These are phyloP conservation scores for Atlantisia rogersi DNA, from an alignment of 2,113 vertebrate genomes.

Conservation along the genomic window DNA sequence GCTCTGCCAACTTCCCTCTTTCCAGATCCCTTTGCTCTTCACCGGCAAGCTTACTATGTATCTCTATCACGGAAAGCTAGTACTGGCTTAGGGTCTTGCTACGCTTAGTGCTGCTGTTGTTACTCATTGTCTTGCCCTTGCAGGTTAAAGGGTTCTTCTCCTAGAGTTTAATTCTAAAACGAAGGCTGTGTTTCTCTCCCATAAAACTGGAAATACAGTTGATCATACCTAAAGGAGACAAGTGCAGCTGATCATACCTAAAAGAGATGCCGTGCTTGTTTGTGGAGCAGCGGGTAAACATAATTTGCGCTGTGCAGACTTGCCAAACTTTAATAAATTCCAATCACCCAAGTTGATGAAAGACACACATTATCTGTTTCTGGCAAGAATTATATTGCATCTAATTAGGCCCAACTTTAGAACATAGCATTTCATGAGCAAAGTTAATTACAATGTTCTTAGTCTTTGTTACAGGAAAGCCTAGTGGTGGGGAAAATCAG, in stretches of 20 bases:
- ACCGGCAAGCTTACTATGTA: background rate
- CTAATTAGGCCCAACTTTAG: slow-evolving; percentile 29
- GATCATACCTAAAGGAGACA: background rate
- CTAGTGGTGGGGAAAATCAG: slow-evolving; percentile 42
- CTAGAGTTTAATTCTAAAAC: background rate
- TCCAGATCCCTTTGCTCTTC: background rate
- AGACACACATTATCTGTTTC: slow-evolving; percentile 32
- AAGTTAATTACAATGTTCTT: slow-evolving; percentile 56
- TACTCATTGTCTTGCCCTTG: background rate
- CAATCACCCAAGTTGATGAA: slow-evolving; percentile 21
- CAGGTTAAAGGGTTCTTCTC: background rate
- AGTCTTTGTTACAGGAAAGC: slow-evolving; percentile 36
- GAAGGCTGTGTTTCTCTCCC: background rate
- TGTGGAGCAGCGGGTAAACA: background rate
- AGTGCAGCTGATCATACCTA: background rate
- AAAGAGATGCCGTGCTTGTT: background rate
- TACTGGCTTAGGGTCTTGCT: background rate
- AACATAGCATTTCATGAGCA: slow-evolving; percentile 43
- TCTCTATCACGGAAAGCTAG: background rate
- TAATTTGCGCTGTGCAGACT: background rate
- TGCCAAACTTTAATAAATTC: background rate
- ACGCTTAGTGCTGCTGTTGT: background rate
- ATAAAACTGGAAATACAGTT: background rate
- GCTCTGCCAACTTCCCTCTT: background rate
- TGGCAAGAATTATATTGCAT: slow-evolving; percentile 35